Conservation (phyloP, 2,888 invertebrate genomes). For the Strigamia transsilvanica region DNA sequence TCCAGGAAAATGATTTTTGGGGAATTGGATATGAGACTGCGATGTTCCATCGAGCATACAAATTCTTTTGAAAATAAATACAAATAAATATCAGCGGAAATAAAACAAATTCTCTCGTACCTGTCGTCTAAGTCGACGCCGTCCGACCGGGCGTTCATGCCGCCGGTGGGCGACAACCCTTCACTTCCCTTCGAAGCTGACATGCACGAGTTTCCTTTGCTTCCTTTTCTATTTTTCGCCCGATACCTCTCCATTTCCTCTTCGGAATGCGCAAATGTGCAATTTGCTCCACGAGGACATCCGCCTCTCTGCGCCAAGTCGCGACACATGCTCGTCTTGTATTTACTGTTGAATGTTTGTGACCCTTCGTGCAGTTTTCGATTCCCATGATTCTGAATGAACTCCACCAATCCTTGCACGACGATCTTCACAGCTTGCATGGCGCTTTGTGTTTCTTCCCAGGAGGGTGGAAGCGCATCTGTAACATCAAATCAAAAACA, state of each 20-base stretch:
- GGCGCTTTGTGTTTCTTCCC: slow-evolving; percentile 63
- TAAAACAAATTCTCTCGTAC: not conserved
- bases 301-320: slow-evolving; percentile 80
- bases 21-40: not conserved
- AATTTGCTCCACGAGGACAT: slow-evolving; percentile 86
- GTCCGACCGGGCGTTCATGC: not conserved
- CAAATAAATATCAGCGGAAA: not conserved
- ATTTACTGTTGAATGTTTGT: slow-evolving; percentile 72
- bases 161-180: not conserved
- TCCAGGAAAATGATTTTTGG: slow-evolving; percentile 58
- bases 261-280: slow-evolving; percentile 91
- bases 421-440: slow-evolving; percentile 67
- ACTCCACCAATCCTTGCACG: slow-evolving; percentile 79
- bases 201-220: slow-evolving; percentile 28
- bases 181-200: slow-evolving; percentile 23
- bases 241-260: slow-evolving; percentile 82
- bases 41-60: not conserved
- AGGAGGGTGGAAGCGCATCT: slow-evolving; percentile 63
- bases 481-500: slow-evolving; percentile 12
- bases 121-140: not conserved
- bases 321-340: slow-evolving; percentile 90
- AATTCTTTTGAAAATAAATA: not conserved
- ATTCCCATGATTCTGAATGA: slow-evolving; percentile 78
- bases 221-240: slow-evolving; percentile 55
- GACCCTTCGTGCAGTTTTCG: slow-evolving; percentile 64